These are phyloP conservation scores for Protophormia terraenovae DNA, from an alignment of 2,888 invertebrate species.

Conservation along the genomic window DNA sequence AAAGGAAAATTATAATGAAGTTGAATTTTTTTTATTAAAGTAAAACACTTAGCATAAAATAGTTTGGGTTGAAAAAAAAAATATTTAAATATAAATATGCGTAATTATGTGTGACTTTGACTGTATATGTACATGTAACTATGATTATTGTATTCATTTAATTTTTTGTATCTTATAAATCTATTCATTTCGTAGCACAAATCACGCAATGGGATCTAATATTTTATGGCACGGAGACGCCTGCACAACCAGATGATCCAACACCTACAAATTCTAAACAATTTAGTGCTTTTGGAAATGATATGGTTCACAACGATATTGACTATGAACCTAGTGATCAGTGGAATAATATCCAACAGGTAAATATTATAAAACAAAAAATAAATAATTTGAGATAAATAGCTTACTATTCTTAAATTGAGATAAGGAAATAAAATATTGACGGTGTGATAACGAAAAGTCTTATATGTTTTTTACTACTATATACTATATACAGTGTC, in stretches of 20 bases:
- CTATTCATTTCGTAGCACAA: constrained; percentile 81
- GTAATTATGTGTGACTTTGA: not conserved
- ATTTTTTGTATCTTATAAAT: not conserved
- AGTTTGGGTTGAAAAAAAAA: too few species aligned
- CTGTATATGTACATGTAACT: not conserved
- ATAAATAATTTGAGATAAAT: too few species aligned
- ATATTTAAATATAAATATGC: too few species aligned
- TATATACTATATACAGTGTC: too few species aligned
- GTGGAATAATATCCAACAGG: constrained; percentile 86
- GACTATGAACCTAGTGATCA: constrained; percentile 83
- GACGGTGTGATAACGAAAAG: too few species aligned
- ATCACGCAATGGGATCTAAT: constrained; percentile 91
- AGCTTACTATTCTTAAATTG: too few species aligned
- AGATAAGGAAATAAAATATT: too few species aligned
- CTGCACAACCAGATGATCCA: constrained; percentile 83
- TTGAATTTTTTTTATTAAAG: too few species aligned
- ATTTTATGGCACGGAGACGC: constrained; percentile 89
- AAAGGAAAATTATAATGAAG: too few species aligned
- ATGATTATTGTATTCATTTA: too few species aligned
- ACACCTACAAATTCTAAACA: constrained; percentile 75
- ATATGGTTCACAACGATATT: constrained; percentile 84
- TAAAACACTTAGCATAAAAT: too few species aligned
- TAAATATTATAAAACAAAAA: constrained; percentile 78
- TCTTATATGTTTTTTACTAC: too few species aligned
- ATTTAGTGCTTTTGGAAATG: constrained; percentile 78